Evolutionary conservation across 2,888 invertebrate genomes (phyloP), one percentile per base, ranked within the genome.

Genomic region (Isoperla grammatica): DNA sequence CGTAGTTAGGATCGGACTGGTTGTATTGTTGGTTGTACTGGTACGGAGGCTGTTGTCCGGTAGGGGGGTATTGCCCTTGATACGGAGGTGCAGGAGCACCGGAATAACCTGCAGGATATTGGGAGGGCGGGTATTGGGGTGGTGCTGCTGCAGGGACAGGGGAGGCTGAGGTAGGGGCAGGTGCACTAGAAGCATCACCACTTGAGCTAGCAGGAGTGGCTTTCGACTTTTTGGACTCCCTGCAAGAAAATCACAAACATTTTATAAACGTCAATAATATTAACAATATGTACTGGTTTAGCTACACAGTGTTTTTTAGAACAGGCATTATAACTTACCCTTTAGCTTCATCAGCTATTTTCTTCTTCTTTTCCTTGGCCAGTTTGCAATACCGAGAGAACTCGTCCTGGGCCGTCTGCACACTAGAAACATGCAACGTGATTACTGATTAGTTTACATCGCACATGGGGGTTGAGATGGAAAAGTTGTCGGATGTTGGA

Each of bases 301-400:
- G 29, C 29, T 6, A 29, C 8, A 6, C 29, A 29, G 29, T 29
- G n/a, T n/a, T n/a, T n/a, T n/a, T n/a, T n/a, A n/a, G n/a, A n/a
- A n/a, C n/a, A n/a, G n/a, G n/a, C n/a, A n/a, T n/a, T n/a, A n/a
- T n/a, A 56, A 73, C 74, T 74, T 72, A 83, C 83, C 75, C 70
- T 72, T 81, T 81, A 15, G 69, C 56, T 37, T 64, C 64, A 12
- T 79, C 80, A 66, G 84, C 81, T 68, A 81, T 83, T 69, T 88
- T 88, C 72, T 86, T 87, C 67, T 81, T 80, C 65, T 79, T 76
- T 53, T 85, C 85, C 71, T 84, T 84, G 67, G 81, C 79, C 62
- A 84, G 79, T 68, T 82, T 82, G 61, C 76, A 73, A 61, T 74
- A 77, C 65, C 79, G 79, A 61, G 81, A 80, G 66, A 81, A 81